A percentile compares a stretch with the other conserved stretches of the same genome.
Conservation (phyloP, 2,113 vertebrate species). For the Chlamydotis undulata region DNA sequence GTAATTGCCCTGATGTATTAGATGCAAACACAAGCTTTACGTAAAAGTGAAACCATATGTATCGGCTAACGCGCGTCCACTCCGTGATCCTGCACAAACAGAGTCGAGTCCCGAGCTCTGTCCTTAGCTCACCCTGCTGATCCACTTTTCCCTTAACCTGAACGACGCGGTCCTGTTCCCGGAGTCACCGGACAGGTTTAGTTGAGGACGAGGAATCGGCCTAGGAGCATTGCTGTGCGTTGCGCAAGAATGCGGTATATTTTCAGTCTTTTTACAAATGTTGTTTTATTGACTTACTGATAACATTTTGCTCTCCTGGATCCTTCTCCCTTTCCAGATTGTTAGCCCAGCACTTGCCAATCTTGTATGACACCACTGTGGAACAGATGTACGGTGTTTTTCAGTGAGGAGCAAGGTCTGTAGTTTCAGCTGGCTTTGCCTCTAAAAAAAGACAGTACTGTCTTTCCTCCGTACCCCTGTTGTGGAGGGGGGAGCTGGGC, state of each 20-base stretch:
- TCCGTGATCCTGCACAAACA: not conserved
- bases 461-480: not conserved
- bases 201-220: not conserved
- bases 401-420: not conserved
- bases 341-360: conserved; percentile 20
- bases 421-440: conserved; percentile 13
- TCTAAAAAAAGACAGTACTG: not conserved
- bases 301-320: conserved; percentile 21
- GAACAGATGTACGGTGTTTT: not conserved
- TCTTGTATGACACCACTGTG: not conserved
- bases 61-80: not conserved
- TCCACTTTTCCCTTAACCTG: conserved; percentile 7
- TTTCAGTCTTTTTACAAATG: not conserved
- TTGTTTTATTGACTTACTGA: conserved; percentile 48
- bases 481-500: not conserved
- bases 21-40: not conserved
- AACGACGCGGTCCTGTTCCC: not conserved
- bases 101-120: not conserved
- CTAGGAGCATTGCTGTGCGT: not conserved
- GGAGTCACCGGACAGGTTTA: conserved; percentile 31
- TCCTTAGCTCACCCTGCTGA: conserved; percentile 59
- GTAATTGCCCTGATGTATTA: not conserved
- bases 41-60: conserved; percentile 40
- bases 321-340: conserved; percentile 48
- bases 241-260: conserved; percentile 12